These are phyloP conservation scores for Melozone crissalis DNA, from an alignment of 2,113 vertebrate species.

Conservation along the genomic window DNA sequence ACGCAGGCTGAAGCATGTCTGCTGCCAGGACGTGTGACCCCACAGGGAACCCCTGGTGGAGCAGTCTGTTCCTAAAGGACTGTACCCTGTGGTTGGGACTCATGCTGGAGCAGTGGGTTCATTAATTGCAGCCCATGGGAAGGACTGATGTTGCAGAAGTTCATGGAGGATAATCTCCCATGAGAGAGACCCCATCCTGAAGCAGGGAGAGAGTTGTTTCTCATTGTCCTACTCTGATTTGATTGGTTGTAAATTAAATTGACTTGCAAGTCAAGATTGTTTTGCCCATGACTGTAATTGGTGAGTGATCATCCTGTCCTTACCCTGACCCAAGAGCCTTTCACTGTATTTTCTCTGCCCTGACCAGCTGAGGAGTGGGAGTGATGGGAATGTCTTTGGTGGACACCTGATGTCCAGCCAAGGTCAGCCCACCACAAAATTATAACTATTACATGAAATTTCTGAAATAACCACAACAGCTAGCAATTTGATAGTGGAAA, in stretches of 20 bases:
- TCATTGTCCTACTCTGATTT: neutral
- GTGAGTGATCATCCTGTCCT: neutral
- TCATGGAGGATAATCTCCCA: neutral
- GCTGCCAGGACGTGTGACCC: neutral
- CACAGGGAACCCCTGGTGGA: neutral
- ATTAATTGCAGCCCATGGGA: neutral
- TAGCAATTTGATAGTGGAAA: neutral
- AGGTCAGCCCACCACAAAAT: neutral
- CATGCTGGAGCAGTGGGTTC: neutral
- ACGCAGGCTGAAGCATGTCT: neutral
- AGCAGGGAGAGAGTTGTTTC: neutral
- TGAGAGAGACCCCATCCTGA: neutral
- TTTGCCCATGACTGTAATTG: neutral
- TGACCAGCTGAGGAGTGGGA: neutral
- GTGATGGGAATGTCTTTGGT: neutral
- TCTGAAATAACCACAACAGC: neutral
- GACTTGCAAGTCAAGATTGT: neutral
- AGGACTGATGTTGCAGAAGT: neutral
- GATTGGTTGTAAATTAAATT: neutral
- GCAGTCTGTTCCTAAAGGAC: neutral
- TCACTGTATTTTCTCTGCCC: neutral
- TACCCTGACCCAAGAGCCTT: neutral
- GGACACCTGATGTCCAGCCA: neutral
- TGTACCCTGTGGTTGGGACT: neutral
- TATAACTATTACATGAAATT: neutral